These are phyloP conservation scores for Heliothis subflexa DNA, from an alignment of 1,140 invertebrate species.

Conservation along the genomic window DNA sequence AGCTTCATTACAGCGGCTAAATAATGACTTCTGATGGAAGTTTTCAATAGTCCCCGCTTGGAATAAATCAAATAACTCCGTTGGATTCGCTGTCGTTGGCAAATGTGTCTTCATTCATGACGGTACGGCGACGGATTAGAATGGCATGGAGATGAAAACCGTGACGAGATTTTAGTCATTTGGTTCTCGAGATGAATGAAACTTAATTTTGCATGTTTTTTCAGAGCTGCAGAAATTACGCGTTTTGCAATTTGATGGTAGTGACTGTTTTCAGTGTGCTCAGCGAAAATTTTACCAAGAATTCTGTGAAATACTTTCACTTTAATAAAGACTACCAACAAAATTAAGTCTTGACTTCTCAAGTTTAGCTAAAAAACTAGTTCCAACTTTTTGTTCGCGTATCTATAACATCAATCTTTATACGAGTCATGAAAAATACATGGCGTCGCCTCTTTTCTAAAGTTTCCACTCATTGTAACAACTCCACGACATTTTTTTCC, in stretches of 20 bases:
- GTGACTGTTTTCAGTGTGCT: too few species aligned
- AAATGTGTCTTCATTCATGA: constrained; percentile 84
- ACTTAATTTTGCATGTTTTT: too few species aligned
- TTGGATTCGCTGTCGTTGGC: constrained; percentile 77
- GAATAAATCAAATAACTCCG: constrained; percentile 82
- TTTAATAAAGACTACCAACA: not conserved
- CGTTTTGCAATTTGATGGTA: too few species aligned
- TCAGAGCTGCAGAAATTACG: too few species aligned
- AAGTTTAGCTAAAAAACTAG: constrained; percentile 12
- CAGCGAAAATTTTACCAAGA: too few species aligned
- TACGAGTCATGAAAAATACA: constrained; percentile 33
- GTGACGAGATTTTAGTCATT: constrained; percentile 6
- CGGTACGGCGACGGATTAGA: constrained; percentile 58
- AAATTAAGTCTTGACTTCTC: not conserved
- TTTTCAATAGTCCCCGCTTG: constrained; percentile 76
- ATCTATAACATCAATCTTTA: constrained; percentile 21
- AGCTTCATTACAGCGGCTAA: constrained; percentile 60
- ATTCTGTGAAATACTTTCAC: not conserved
- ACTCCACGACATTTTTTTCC: constrained; percentile 57
- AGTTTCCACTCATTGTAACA: constrained; percentile 43
- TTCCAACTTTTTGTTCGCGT: constrained; percentile 15
- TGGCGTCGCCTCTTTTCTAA: constrained; percentile 25
- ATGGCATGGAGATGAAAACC: constrained; percentile 60
- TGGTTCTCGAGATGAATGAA: not conserved
- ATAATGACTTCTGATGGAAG: constrained; percentile 65